Evolutionary conservation across 2,113 vertebrate genomes (phyloP).

Genomic region (Apodemus sylvaticus): DNA sequence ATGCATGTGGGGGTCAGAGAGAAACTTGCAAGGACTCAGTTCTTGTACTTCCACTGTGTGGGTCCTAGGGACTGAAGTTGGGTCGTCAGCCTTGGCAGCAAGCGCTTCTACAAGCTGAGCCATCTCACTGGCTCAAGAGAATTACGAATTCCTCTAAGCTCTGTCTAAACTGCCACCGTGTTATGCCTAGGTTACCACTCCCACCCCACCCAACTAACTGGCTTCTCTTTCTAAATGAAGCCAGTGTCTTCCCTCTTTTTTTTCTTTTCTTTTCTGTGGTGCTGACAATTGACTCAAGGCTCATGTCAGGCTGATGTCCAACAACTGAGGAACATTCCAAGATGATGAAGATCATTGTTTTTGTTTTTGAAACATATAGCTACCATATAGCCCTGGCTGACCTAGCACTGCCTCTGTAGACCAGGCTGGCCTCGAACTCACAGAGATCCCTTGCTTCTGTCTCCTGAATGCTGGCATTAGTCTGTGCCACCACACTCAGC

Average conservation of each 20-base stretch:
- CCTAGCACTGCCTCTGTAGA: neutral
- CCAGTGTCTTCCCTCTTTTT: neutral
- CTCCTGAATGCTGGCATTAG: neutral
- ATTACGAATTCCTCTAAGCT: neutral
- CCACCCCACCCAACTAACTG: neutral
- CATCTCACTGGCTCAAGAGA: neutral
- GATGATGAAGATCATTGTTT: neutral
- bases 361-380: neutral
- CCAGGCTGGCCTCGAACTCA: neutral
- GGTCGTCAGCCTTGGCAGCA: neutral
- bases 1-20: neutral
- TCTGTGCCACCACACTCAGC: neutral
- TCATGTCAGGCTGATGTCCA: neutral
- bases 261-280: neutral
- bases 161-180: neutral
- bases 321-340: neutral
- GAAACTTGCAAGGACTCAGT: neutral
- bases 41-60: neutral
- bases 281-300: neutral
- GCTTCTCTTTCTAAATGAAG: neutral
- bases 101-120: neutral
- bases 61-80: neutral
- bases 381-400: neutral
- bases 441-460: neutral
- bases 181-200: neutral